Percentiles rank a stretch among this genome's conserved stretches.
phyloP scores from a whole-genome alignment of 2,113 vertebrate genomes.

The Actenoides lindsayi region DNA sequence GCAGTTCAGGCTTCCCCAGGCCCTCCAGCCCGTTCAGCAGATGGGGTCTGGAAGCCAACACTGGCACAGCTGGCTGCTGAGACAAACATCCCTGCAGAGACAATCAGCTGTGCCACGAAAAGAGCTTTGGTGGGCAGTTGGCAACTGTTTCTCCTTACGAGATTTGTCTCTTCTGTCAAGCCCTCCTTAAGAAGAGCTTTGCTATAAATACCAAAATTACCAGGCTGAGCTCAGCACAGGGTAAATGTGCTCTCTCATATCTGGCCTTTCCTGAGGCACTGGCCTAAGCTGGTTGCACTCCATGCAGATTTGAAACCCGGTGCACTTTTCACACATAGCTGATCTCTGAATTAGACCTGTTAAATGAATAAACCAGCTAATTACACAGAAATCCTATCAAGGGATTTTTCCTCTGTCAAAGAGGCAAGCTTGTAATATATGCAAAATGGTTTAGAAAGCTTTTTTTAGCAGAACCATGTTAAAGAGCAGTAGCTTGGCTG shows the following conservation, averaged over 20 bases:
- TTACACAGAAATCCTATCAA: slow-evolving; percentile 59
- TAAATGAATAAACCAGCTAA: slow-evolving; percentile 64
- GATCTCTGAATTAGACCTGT: slow-evolving; percentile 57
- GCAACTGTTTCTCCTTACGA: not conserved
- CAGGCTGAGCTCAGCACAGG: not conserved
- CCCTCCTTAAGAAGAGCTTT: not conserved
- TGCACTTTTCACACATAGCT: slow-evolving; percentile 51
- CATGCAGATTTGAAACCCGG: not conserved
- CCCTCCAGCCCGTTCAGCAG: not conserved
- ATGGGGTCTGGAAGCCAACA: not conserved
- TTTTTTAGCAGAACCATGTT: not conserved
- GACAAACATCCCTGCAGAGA: not conserved
- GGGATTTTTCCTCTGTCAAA: slow-evolving; percentile 25
- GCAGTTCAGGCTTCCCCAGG: not conserved
- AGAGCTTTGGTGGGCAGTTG: not conserved
- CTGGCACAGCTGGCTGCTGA: not conserved
- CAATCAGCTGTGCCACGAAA: not conserved
- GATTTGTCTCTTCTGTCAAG: not conserved
- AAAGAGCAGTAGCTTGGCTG: not conserved
- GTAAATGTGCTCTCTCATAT: not conserved
- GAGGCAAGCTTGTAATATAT: not conserved
- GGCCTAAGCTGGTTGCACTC: not conserved
- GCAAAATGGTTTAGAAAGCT: not conserved
- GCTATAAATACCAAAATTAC: not conserved
- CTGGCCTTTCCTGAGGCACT: not conserved